phyloP scores from a whole-genome alignment of 2,113 vertebrate species.

The Craseonycteris thonglongyai region DNA sequence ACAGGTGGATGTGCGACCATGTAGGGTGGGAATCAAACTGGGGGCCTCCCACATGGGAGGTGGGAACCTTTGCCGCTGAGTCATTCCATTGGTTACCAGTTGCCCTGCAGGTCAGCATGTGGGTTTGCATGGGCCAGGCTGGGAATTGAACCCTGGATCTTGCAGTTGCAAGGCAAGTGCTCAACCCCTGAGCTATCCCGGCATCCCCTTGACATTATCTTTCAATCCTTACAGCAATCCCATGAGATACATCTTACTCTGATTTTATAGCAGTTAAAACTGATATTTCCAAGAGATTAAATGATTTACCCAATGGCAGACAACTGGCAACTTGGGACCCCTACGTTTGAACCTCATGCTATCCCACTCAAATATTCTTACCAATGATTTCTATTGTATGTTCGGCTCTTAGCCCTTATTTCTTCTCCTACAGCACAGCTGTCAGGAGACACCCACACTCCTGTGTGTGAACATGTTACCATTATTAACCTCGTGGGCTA shows the following conservation, averaged over 20 bases:
- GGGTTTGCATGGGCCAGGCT: no score
- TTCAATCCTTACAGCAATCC: not conserved
- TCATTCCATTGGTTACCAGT: no score
- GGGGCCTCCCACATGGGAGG: no score
- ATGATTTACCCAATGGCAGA: not conserved
- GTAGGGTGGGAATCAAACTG: no score
- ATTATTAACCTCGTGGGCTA: not conserved
- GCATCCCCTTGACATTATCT: not conserved
- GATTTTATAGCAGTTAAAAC: not conserved
- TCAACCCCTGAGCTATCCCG: no score
- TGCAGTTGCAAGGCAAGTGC: no score
- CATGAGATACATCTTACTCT: not conserved
- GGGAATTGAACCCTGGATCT: no score
- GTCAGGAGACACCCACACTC: not conserved
- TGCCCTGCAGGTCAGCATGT: no score
- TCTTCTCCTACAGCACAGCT: not conserved
- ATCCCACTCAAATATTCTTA: not conserved
- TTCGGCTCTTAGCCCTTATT: not conserved
- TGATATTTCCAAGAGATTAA: not conserved
- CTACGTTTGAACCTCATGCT: not conserved
- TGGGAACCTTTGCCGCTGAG: no score
- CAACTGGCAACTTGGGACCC: not conserved
- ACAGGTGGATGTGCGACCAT: no score
- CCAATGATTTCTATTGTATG: not conserved
- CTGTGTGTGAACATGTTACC: not conserved